These are phyloP conservation scores for Melanotaenia boesemani DNA, from an alignment of 2,797 vertebrate species.

Conservation along the genomic window DNA sequence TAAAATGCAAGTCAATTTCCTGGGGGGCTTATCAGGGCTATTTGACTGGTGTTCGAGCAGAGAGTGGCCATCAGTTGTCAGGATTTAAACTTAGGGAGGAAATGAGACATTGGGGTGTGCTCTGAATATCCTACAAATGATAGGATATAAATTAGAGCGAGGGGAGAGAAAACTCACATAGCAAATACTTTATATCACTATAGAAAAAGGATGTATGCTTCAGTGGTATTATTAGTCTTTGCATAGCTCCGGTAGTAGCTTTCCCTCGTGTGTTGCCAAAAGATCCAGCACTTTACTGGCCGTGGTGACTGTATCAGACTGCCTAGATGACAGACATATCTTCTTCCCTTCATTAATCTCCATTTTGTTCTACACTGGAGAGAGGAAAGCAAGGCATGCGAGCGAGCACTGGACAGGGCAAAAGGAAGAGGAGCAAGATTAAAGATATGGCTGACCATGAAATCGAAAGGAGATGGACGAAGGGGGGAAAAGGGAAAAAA, in stretches of 20 bases:
- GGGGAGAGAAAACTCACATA: conserved; percentile 32
- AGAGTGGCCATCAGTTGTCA: conserved; percentile 75
- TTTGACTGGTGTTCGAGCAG: conserved; percentile 77
- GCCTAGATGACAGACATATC: conserved; percentile 79
- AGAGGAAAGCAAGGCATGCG: conserved; percentile 33
- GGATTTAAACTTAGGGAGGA: conserved; percentile 81
- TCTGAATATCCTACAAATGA: conserved; percentile 67
- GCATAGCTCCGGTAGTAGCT: conserved; percentile 52
- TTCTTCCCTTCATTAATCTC: conserved; percentile 82
- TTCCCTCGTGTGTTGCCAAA: conserved; percentile 58
- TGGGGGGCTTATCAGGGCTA: conserved; percentile 74
- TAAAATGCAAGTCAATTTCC: conserved; percentile 80
- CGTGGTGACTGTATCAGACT: conserved; percentile 67
- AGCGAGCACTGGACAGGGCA: conserved; percentile 47
- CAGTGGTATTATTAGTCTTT: conserved; percentile 48
- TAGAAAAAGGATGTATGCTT: conserved; percentile 37
- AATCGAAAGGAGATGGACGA: conserved; percentile 66
- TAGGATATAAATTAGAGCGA: conserved; percentile 51
- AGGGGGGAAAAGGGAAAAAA: conserved; percentile 30
- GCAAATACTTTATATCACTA: conserved; percentile 28
- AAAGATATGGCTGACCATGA: conserved; percentile 73
- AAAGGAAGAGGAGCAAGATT: conserved; percentile 65
- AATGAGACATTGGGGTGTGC: conserved; percentile 75
- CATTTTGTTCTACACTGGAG: conserved; percentile 81
- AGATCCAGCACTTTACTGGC: conserved; percentile 54